Evolutionary conservation across 2,113 vertebrate species (phyloP).

Genomic region (Columbina picui): DNA sequence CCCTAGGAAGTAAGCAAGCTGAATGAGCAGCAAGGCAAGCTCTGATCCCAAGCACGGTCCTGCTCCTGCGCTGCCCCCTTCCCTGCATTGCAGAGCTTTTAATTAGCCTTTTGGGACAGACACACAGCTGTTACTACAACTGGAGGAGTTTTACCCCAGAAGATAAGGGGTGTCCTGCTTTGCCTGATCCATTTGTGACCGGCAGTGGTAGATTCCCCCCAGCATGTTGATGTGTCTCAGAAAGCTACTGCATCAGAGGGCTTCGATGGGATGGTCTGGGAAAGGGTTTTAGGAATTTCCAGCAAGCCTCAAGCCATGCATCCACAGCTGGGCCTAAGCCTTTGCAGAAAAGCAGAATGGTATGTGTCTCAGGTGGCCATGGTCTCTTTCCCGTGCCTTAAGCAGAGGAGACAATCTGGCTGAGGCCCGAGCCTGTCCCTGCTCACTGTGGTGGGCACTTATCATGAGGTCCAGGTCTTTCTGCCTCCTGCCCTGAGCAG

Average conservation of each 20-base stretch:
- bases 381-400: accelerated
- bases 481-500: background rate
- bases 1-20: background rate
- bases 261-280: background rate
- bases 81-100: background rate
- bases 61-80: background rate
- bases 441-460: background rate
- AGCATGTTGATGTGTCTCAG: background rate
- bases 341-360: background rate
- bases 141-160: background rate
- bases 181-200: background rate
- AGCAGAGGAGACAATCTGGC: accelerated
- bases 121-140: background rate
- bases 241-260: background rate
- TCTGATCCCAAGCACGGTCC: background rate
- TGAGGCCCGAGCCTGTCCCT: background rate
- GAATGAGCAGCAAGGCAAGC: background rate
- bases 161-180: background rate
- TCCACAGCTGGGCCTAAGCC: accelerated
- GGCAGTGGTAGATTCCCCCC: background rate
- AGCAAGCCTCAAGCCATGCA: background rate
- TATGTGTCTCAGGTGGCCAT: accelerated
- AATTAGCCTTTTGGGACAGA: background rate
- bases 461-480: background rate
- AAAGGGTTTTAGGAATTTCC: background rate